Percentiles rank a stretch among this genome's conserved stretches.
phyloP scores from a whole-genome alignment of 2,113 vertebrate species.

The Corvus hawaiiensis region DNA sequence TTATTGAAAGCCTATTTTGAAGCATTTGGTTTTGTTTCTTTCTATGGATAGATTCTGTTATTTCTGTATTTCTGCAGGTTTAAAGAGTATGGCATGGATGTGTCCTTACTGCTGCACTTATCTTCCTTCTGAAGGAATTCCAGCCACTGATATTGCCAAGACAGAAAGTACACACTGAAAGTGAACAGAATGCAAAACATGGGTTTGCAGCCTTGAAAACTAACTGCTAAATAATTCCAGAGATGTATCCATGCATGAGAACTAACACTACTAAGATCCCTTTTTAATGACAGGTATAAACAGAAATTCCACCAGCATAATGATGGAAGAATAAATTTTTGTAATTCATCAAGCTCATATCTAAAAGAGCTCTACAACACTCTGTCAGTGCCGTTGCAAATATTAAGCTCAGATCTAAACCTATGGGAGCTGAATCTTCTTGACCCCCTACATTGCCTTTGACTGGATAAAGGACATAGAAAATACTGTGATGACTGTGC shows the following conservation, averaged over 20 bases:
- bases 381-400: not conserved
- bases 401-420: not conserved
- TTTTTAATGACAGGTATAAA: not conserved
- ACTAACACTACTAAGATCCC: not conserved
- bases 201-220: conserved; percentile 1
- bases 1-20: not conserved
- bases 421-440: not conserved
- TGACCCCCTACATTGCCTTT: not conserved
- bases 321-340: not conserved
- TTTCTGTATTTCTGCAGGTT: conserved; percentile 54
- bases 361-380: not conserved
- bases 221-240: not conserved
- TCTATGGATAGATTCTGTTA: conserved; percentile 48
- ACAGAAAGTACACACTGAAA: conserved; percentile 52
- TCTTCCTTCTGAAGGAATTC: conserved; percentile 59
- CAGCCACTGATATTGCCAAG: conserved; percentile 54
- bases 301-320: not conserved
- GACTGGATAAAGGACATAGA: not conserved
- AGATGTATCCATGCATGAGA: not conserved
- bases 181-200: conserved; percentile 51
- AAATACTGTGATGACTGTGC: not conserved
- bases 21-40: not conserved
- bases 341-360: not conserved
- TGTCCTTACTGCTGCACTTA: conserved; percentile 56
- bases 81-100: conserved; percentile 32